Conservation (phyloP, 2,888 invertebrate genomes). For the Caenorhabditis sp. region DNA sequence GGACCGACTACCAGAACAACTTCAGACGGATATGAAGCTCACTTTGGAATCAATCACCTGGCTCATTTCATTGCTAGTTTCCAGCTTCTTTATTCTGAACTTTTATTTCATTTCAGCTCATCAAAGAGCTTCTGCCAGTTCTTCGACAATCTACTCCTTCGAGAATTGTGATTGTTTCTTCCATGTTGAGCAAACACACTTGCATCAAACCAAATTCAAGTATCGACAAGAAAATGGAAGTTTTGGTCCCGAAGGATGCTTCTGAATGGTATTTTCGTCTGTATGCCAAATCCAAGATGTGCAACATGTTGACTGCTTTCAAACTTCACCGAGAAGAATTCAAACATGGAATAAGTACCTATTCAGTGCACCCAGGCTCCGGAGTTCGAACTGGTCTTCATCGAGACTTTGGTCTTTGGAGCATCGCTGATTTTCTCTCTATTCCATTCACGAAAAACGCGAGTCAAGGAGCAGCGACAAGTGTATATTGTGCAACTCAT, state of each 20-base stretch:
- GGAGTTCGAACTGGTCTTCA: constrained; percentile 89
- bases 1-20: constrained; percentile 83
- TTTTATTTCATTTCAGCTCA: constrained; percentile 32
- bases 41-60: constrained; percentile 90
- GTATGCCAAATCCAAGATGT: constrained; percentile 77
- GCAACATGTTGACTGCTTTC: constrained; percentile 77
- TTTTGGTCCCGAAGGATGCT: constrained; percentile 20
- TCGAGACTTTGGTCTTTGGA: constrained; percentile 21
- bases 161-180: constrained; percentile 45
- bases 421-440: constrained; percentile 81
- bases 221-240: constrained; percentile 16
- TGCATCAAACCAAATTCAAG: constrained; percentile 14
- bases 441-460: constrained; percentile 95
- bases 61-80: constrained; percentile 85
- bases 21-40: constrained; percentile 85
- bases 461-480: constrained; percentile 95
- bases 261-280: constrained; percentile 50
- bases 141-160: constrained; percentile 83
- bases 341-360: constrained; percentile 83
- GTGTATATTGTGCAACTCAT: constrained; percentile 92
- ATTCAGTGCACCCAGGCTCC: constrained; percentile 91
- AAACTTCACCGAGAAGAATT: constrained; percentile 75
- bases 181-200: constrained; percentile 10
- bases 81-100: constrained; percentile 44
- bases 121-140: constrained; percentile 82